Evolutionary conservation across 2,797 vertebrate genomes (phyloP), one percentile per base, ranked within the genome.

Genomic region (Ptychadena robeensis): DNA sequence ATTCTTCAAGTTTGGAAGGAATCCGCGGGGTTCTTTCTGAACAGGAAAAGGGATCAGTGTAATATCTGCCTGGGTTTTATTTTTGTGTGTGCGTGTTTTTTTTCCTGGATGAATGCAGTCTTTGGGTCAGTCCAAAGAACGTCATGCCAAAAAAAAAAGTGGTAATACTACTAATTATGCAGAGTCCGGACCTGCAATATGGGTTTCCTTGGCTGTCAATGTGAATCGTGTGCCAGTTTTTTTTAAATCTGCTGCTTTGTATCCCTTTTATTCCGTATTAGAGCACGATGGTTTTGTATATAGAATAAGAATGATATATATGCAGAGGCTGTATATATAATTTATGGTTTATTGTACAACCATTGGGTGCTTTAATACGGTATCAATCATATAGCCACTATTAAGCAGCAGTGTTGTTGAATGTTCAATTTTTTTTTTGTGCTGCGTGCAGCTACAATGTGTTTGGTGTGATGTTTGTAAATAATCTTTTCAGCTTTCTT

Each of bases 141-240:
- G 87, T 88, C 88, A 86, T 86, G 87, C 87, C 88, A 89, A 85
- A 37, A 86, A n/a, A n/a, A 69, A 86, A 73, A 80, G 88, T 89
- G 89, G 93, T 87, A 90, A 90, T 93, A 91, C 90, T 91, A 89
- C 91, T 90, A 91, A 86, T 87, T 86, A 86, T 89, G 85, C 85
- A 90, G 88, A 87, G 87, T 80, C 89, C 89, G 87, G 85, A 85
- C 70, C 87, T 87, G 88, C 89, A 89, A 82, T 63, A 87, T 86
- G 86, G 87, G 86, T 86, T 57, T 87, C 74, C 30, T 76, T 86
- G 86, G 75, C 86, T 91, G 86, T 89, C 88, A 91, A 90, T 93
- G 94, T 93, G 93, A 95, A 94, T 90, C 86, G 89, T 87, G 68
- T 90, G 89, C 91, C 91, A 90, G 88, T 93, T 89, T 86, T 88